phyloP scores from a whole-genome alignment of 2,797 vertebrate species.

The Urophycis tenuis region DNA sequence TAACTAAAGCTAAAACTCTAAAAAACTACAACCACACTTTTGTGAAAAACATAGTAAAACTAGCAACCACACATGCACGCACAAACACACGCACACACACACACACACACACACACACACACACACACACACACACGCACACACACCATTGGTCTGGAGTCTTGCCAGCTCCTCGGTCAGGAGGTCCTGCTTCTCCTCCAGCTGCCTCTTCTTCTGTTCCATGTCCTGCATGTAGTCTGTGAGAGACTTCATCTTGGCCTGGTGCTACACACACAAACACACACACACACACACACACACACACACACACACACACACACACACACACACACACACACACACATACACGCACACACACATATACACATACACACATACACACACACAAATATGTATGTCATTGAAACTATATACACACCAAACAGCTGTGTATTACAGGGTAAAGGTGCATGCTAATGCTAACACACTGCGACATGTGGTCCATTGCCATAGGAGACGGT shows the following conservation, averaged over 20 bases:
- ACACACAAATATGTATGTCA: neutral
- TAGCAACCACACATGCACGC: neutral
- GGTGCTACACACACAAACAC: constrained; percentile 68
- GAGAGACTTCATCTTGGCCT: constrained; percentile 90
- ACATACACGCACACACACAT: neutral
- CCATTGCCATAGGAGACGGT: neutral
- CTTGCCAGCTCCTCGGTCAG: constrained; percentile 83
- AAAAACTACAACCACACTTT: no score
- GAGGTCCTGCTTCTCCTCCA: constrained; percentile 84
- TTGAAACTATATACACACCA: neutral
- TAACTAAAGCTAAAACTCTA: no score
- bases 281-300: constrained; percentile 4
- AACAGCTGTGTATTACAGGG: neutral
- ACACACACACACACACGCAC: neutral
- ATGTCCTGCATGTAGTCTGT: constrained; percentile 93
- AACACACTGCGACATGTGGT: neutral
- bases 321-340: neutral
- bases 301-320: neutral
- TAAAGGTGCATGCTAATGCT: neutral
- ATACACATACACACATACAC: neutral
- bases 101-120: no score
- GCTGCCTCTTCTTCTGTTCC: constrained; percentile 86
- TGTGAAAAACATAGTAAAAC: no score
- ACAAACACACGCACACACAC: neutral
- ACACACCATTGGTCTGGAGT: constrained; percentile 78